Conservation (phyloP, 2,888 invertebrate species). For the Charanyca ferruginea region DNA sequence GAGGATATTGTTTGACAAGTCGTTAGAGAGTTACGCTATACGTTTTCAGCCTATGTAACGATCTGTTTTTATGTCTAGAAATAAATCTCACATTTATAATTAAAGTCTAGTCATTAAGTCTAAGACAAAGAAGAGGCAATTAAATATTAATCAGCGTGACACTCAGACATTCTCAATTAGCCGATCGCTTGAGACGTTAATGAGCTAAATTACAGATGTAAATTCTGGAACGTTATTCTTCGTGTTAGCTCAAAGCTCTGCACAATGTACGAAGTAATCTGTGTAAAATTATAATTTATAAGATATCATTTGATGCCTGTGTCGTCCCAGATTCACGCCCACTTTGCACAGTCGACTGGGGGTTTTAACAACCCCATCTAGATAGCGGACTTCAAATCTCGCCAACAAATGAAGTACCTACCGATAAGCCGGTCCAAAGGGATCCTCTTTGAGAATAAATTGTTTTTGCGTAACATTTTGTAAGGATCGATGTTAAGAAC, state of each 20-base stretch:
- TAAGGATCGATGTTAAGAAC: slow-evolving; percentile 57
- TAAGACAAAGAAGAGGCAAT: slow-evolving; percentile 1
- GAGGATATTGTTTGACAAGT: slow-evolving; percentile 23
- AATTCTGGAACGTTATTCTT: slow-evolving; percentile 13
- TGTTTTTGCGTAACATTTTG: slow-evolving; percentile 62
- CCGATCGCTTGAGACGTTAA: slow-evolving; percentile 14
- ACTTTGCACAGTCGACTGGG: slow-evolving; percentile 36
- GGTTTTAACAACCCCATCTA: slow-evolving; percentile 51
- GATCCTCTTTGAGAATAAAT: slow-evolving; percentile 56
- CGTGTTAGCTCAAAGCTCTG: slow-evolving; percentile 11
- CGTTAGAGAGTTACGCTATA: not conserved
- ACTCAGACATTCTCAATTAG: slow-evolving; percentile 22
- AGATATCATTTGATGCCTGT: slow-evolving; percentile 61
- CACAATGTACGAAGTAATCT: slow-evolving; percentile 46
- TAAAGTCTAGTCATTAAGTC: not conserved
- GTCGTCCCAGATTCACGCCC: slow-evolving; percentile 38
- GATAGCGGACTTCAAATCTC: slow-evolving; percentile 70
- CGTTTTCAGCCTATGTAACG: not conserved
- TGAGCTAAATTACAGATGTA: slow-evolving; percentile 35
- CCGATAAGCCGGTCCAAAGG: slow-evolving; percentile 68
- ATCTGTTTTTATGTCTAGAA: not conserved
- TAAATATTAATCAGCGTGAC: slow-evolving; percentile 35
- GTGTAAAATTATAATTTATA: slow-evolving; percentile 56
- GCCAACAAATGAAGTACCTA: slow-evolving; percentile 67
- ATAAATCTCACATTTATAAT: not conserved